A percentile compares a stretch with the other conserved stretches of the same genome.
Conservation (phyloP, 2,888 invertebrate genomes). For the Copidosoma aretas region DNA sequence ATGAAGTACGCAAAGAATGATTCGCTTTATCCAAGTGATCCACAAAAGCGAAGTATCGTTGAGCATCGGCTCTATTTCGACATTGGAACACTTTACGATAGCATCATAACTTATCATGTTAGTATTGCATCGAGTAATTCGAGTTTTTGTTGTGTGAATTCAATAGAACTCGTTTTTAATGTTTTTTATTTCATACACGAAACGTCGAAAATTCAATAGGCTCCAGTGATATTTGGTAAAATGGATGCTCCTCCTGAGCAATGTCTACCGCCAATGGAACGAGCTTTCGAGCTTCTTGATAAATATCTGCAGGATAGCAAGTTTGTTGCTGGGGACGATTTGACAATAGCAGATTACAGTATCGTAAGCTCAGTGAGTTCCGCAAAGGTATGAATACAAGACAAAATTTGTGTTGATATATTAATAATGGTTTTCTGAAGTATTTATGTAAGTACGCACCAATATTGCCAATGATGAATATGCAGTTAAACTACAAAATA, state of each 20-base stretch:
- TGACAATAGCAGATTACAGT: constrained; percentile 76
- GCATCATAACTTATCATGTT: constrained; percentile 76
- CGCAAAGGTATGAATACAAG: constrained; percentile 30
- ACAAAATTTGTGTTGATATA: no score
- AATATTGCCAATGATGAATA: no score
- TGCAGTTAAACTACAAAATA: no score
- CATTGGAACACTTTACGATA: constrained; percentile 75
- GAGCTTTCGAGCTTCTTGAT: constrained; percentile 69
- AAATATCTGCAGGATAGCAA: constrained; percentile 67
- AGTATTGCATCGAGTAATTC: no score
- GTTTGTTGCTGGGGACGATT: constrained; percentile 72
- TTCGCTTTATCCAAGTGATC: constrained; percentile 76
- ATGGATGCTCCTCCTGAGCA: constrained; percentile 48
- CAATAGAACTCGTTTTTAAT: not conserved
- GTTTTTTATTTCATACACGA: not conserved
- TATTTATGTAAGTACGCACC: no score
- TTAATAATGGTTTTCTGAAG: no score
- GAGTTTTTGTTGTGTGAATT: no score
- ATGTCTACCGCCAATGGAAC: constrained; percentile 63
- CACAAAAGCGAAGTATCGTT: constrained; percentile 76
- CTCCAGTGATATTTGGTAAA: constrained; percentile 68
- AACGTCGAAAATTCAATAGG: constrained; percentile 57
- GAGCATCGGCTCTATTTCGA: constrained; percentile 84
- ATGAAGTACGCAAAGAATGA: constrained; percentile 83
- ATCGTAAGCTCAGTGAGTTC: constrained; percentile 67